Percentiles rank a stretch among this genome's conserved stretches.
phyloP scores from a whole-genome alignment of 92 coral and sea anemone genomes.

The Chrysogorgia sp. region DNA sequence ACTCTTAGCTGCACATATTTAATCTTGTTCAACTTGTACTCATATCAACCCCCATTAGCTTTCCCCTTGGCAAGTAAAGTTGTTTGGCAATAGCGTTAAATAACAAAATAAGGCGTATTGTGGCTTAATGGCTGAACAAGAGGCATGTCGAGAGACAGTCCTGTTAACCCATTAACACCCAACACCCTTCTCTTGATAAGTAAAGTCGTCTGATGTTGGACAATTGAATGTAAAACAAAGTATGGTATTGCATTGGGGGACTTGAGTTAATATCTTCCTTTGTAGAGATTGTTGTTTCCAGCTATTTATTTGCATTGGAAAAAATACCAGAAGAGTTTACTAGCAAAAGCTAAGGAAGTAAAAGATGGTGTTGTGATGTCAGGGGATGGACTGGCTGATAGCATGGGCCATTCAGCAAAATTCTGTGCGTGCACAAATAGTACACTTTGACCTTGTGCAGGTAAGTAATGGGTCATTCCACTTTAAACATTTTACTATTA shows the following conservation, averaged over 20 bases:
- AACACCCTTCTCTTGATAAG: too few species aligned
- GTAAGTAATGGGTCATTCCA: not conserved
- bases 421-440: constrained; percentile 17
- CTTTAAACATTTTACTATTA: not conserved
- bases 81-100: not conserved
- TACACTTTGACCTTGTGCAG: constrained; percentile 29
- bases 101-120: too few species aligned
- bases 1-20: not conserved
- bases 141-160: too few species aligned
- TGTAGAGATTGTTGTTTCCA: constrained; percentile 25
- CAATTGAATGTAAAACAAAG: too few species aligned
- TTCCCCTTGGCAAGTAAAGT: constrained; percentile 2
- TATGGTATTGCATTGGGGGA: too few species aligned
- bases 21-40: constrained; percentile 9
- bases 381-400: constrained; percentile 41
- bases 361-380: constrained; percentile 15
- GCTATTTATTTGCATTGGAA: constrained; percentile 36
- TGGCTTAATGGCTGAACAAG: too few species aligned
- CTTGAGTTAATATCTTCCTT: not conserved
- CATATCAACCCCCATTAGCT: not conserved
- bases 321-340: constrained; percentile 10
- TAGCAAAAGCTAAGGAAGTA: constrained; percentile 9
- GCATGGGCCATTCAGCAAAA: constrained; percentile 46
- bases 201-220: too few species aligned
- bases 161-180: too few species aligned